These are phyloP conservation scores for Gnathonemus longibarbis DNA, from an alignment of 2,113 vertebrate genomes.

Conservation along the genomic window DNA sequence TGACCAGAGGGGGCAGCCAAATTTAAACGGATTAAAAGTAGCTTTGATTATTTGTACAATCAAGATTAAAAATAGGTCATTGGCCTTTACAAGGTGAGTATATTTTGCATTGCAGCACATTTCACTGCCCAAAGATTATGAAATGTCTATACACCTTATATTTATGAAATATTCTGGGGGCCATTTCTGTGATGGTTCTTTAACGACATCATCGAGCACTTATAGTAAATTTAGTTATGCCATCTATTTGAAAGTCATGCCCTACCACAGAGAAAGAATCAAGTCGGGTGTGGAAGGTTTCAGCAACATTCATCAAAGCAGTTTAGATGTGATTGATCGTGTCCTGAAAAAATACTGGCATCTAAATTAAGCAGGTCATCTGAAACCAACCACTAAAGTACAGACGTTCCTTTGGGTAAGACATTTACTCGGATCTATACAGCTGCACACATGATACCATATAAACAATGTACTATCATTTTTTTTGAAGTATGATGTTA, in stretches of 20 bases:
- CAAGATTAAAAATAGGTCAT: conserved; percentile 1
- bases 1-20: not conserved
- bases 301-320: not conserved
- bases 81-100: not conserved
- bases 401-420: not conserved
- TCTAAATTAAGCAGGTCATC: not conserved
- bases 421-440: not conserved
- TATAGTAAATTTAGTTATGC: not conserved
- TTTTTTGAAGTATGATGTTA: not conserved
- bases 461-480: not conserved
- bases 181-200: not conserved
- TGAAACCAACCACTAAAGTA: not conserved
- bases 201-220: not conserved
- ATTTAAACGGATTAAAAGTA: not conserved
- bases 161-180: not conserved
- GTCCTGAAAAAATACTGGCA: not conserved
- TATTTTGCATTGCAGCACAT: not conserved
- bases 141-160: not conserved
- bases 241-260: not conserved
- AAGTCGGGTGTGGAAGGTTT: not conserved
- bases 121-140: not conserved
- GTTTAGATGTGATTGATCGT: not conserved
- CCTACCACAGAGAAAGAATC: not conserved
- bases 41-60: conserved; percentile 3
- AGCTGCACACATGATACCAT: not conserved